Evolutionary conservation across 2,797 vertebrate genomes (phyloP), one percentile per base, ranked within the genome.

Genomic region (Synaphobranchus kaupii): DNA sequence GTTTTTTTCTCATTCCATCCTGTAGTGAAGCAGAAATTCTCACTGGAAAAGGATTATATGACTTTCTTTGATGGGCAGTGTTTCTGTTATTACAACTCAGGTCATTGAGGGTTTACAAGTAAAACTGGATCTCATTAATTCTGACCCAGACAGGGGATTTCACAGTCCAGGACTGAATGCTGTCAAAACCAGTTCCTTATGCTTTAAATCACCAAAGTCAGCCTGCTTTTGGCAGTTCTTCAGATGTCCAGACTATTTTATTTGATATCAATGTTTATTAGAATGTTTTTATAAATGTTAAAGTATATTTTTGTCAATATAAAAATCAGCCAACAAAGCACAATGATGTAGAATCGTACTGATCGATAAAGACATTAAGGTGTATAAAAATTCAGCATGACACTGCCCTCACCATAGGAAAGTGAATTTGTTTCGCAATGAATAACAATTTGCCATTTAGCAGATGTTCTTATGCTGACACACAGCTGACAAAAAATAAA

Each of bases 101-200:
- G 50, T 84, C 54, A 84, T 8, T 54, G 50, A 56, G 54, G 54
- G 82, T 84, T 84, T 84, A 84, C 82, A 84, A 58, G 82, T 60
- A 56, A 84, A 54, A 54, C 52, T 84, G 82, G 31, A 84, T 84
- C 82, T 84, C 34, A 84, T 84, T 84, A 58, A 60, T 84, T 84
- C 28, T 84, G n/a, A 54, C 82, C 82, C 78, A 54, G 82, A 84
- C 50, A 84, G 8, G 20, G 82, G n/a, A 84, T 84, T 84, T 84
- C n/a, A 22, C 50, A 84, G 50, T 58, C 15, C 34, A 4, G 31
- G 52, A 84, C n/a, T 56, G 28, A 84, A 58, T 39, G 15, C 54
- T 84, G 82, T 84, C 52, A 56, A 84, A 84, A 84, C n/a, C 82
- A 58, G 54, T 84, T 84, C 82, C 54, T 56, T 60, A 84, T 39